A percentile compares a stretch with the other conserved stretches of the same genome.
Conservation (phyloP, 2,113 vertebrate genomes). For the Capricornis sumatraensis region DNA sequence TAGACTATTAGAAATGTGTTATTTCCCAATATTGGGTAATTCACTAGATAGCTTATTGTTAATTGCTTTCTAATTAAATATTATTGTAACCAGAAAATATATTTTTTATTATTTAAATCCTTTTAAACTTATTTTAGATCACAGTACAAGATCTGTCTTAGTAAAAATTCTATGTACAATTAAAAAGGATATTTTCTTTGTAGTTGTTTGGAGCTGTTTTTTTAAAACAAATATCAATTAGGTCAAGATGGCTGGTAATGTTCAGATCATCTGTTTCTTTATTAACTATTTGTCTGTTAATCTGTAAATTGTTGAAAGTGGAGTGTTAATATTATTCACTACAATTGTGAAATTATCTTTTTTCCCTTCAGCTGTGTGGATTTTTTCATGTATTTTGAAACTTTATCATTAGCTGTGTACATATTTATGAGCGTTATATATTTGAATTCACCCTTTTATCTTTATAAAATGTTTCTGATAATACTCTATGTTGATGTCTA, state of each 20-base stretch:
- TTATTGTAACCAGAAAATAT: not conserved
- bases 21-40: not conserved
- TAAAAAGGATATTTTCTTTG: not conserved
- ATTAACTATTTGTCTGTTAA: not conserved
- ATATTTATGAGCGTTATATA: not conserved
- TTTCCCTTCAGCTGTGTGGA: not conserved
- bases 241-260: not conserved
- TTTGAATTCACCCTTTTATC: not conserved
- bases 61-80: slow-evolving; percentile 1
- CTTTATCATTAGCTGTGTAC: not conserved
- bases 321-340: not conserved
- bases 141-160: not conserved
- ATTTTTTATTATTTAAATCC: not conserved
- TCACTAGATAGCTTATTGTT: not conserved
- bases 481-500: not conserved
- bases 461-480: not conserved
- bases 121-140: not conserved
- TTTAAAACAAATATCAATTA: not conserved
- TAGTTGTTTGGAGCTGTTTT: not conserved
- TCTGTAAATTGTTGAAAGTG: not conserved
- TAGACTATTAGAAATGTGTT: not conserved
- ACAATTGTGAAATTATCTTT: not conserved
- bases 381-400: not conserved
- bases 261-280: not conserved
- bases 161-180: not conserved